Evolutionary conservation across 2,888 invertebrate species (phyloP).

Genomic region (Uropetala carovei): DNA sequence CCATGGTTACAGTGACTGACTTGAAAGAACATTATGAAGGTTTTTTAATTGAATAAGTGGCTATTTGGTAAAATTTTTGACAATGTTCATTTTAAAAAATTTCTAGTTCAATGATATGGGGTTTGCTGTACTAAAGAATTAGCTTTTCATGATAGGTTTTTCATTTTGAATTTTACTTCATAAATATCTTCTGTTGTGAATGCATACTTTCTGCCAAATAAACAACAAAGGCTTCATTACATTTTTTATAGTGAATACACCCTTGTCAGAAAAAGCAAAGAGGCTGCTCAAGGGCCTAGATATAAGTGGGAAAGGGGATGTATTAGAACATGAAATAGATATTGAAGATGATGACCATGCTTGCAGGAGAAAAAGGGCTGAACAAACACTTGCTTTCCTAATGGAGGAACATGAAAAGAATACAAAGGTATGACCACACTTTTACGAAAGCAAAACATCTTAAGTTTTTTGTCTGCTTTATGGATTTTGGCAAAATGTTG

Average conservation of each 20-base stretch:
- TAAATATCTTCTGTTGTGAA: too few species aligned
- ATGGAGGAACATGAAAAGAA: conserved; percentile 45
- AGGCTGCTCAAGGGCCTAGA: not conserved
- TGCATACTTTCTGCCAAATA: not conserved
- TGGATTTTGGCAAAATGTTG: not conserved
- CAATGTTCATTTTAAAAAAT: too few species aligned
- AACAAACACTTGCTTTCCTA: conserved; percentile 12
- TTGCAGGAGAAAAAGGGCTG: conserved; percentile 38
- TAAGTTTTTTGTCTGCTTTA: too few species aligned
- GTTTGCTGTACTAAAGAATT: too few species aligned
- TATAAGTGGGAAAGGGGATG: conserved; percentile 2
- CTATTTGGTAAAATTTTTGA: too few species aligned
- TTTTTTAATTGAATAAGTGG: too few species aligned
- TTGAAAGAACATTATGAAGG: too few species aligned
- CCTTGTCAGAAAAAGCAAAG: conserved; percentile 7
- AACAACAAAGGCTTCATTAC: not conserved
- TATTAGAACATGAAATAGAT: not conserved
- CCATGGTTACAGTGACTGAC: too few species aligned
- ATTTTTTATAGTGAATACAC: not conserved
- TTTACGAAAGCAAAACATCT: too few species aligned
- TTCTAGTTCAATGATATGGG: too few species aligned
- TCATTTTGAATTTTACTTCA: too few species aligned
- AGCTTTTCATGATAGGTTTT: too few species aligned
- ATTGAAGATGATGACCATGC: conserved; percentile 39
- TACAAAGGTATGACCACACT: not conserved